A percentile compares a stretch with the other conserved stretches of the same genome.
These are phyloP conservation scores for Catocala sponsa DNA, from an alignment of 2,888 invertebrate species.

Conservation along the genomic window DNA sequence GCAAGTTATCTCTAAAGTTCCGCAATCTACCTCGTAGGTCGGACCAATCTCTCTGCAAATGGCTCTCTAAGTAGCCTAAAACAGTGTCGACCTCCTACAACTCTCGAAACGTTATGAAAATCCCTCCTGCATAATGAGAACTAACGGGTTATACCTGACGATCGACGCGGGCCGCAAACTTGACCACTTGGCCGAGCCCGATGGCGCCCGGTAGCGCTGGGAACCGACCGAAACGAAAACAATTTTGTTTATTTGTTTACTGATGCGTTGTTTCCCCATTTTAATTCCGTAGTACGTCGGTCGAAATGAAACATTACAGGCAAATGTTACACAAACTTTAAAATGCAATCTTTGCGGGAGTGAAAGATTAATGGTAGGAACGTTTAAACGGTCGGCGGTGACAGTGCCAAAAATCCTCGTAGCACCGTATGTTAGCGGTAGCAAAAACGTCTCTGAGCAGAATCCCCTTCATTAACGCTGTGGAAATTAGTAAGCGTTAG, in stretches of 20 bases:
- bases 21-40: constrained; percentile 83
- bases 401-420: constrained; percentile 79
- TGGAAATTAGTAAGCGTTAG: constrained; percentile 81
- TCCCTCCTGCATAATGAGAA: constrained; percentile 70
- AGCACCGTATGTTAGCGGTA: constrained; percentile 62
- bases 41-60: constrained; percentile 82
- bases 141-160: constrained; percentile 55
- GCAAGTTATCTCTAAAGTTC: constrained; percentile 84
- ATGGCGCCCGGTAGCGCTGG: constrained; percentile 25
- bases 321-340: constrained; percentile 79
- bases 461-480: constrained; percentile 79
- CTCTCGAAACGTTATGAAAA: constrained; percentile 74
- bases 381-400: constrained; percentile 76
- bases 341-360: constrained; percentile 81
- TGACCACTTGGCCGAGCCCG: constrained; percentile 42
- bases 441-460: constrained; percentile 77
- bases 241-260: constrained; percentile 59
- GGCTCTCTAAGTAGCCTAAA: constrained; percentile 82
- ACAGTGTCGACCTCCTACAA: constrained; percentile 68
- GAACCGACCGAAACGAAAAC: constrained; percentile 47
- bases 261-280: constrained; percentile 53
- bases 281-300: constrained; percentile 54
- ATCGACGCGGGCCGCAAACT: constrained; percentile 45
- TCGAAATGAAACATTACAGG: constrained; percentile 72
- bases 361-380: constrained; percentile 80